Conservation (phyloP, 2,113 vertebrate species). For the Sander vitreus region DNA sequence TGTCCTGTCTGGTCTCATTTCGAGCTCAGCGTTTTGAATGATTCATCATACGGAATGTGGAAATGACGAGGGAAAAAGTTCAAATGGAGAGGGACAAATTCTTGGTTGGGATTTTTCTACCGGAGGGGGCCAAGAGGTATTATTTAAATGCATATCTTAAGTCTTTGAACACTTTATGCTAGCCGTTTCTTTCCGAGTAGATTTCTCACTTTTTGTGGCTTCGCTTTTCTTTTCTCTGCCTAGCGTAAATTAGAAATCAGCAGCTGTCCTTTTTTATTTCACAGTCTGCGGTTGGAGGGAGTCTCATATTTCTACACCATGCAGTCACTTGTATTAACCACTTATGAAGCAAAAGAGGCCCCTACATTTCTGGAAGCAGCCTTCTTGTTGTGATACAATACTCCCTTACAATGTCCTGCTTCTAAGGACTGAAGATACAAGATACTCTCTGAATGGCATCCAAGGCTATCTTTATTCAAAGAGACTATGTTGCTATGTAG, state of each 20-base stretch:
- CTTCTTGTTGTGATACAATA: slow-evolving; percentile 5
- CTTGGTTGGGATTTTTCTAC: slow-evolving; percentile 60
- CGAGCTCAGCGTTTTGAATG: slow-evolving; percentile 55
- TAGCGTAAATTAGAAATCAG: slow-evolving; percentile 36
- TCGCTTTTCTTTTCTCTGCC: slow-evolving; percentile 34
- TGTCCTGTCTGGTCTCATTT: slow-evolving; percentile 72
- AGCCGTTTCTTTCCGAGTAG: slow-evolving; percentile 41
- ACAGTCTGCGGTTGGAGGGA: slow-evolving; percentile 6
- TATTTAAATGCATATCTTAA: slow-evolving; percentile 70
- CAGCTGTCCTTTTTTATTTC: slow-evolving; percentile 18
- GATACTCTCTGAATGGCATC: slow-evolving; percentile 62
- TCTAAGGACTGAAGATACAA: slow-evolving; percentile 47
- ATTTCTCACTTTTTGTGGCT: slow-evolving; percentile 39
- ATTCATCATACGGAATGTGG: slow-evolving; percentile 67
- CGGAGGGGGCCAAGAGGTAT: slow-evolving; percentile 51
- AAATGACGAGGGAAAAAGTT: slow-evolving; percentile 67
- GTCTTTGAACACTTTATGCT: slow-evolving; percentile 50
- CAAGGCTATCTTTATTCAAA: slow-evolving; percentile 79
- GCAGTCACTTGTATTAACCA: slow-evolving; percentile 16
- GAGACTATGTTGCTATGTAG: slow-evolving; percentile 84
- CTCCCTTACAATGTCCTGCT: slow-evolving; percentile 42
- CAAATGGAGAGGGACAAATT: slow-evolving; percentile 67
- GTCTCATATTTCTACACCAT: not conserved
- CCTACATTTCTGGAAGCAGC: slow-evolving; percentile 15
- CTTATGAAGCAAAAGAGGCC: slow-evolving; percentile 10